Conservation (phyloP, 53 echinoderm and acorn worm genomes). For the Astropecten irregularis region DNA sequence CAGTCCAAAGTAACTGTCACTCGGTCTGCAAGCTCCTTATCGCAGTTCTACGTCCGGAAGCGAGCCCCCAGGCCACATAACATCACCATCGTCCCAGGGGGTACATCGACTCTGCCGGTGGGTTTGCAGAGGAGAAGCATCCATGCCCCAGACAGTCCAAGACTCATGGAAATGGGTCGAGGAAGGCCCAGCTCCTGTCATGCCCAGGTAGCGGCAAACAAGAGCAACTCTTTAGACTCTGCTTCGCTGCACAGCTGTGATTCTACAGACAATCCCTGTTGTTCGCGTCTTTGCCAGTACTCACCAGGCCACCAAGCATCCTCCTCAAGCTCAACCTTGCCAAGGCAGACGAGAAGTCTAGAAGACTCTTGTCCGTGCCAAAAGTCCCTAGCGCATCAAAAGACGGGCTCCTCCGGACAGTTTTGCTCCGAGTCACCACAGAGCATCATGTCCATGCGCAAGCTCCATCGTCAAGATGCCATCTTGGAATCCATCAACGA, state of each 20-base stretch:
- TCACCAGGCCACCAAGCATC: not conserved
- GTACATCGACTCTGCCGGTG: conserved; percentile 29
- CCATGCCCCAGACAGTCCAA: conserved; percentile 40
- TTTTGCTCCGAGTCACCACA: not conserved
- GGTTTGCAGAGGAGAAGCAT: conserved; percentile 32
- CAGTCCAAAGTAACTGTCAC: conserved; percentile 30
- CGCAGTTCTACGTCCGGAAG: conserved; percentile 86
- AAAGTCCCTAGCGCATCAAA: not conserved
- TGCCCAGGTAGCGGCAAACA: conserved; percentile 30
- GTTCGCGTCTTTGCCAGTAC: conserved; percentile 7
- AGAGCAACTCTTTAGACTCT: conserved; percentile 26
- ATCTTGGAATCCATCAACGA: conserved; percentile 48
- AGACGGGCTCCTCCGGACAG: not conserved
- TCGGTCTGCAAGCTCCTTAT: conserved; percentile 71
- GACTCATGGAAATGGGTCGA: conserved; percentile 32
- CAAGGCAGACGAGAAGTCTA: conserved; percentile 22
- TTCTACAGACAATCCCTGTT: not conserved
- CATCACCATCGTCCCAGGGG: conserved; percentile 24
- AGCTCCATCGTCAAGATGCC: conserved; percentile 53
- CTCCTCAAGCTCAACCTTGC: not conserved
- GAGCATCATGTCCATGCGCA: conserved; percentile 19
- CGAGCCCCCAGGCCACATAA: conserved; percentile 55
- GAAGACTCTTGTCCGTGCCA: conserved; percentile 25
- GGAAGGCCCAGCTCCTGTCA: conserved; percentile 49
- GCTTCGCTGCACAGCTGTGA: not conserved